phyloP scores from a whole-genome alignment of 2,888 invertebrate species.

The Melieria omissa region DNA sequence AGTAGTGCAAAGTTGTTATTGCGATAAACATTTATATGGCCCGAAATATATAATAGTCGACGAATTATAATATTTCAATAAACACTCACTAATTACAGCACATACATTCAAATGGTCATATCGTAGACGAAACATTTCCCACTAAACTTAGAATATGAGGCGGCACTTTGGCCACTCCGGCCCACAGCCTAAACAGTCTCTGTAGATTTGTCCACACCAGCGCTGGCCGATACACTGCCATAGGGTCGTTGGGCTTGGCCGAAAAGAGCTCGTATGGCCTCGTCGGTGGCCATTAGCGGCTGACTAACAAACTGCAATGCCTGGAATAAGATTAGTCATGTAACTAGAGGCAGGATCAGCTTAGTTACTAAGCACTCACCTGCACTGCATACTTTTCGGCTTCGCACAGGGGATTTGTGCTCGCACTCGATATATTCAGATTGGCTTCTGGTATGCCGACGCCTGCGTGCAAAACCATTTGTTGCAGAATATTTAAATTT shows the following conservation, averaged over 20 bases:
- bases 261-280: slow-evolving; percentile 64
- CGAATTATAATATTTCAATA: no score
- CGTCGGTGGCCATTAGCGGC: slow-evolving; percentile 64
- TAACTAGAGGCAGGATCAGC: background rate
- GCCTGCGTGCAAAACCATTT: slow-evolving; percentile 65
- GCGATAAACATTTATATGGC: no score
- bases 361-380: slow-evolving; percentile 43
- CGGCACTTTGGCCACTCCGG: no score
- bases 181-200: no score
- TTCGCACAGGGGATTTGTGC: slow-evolving; percentile 60
- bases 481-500: slow-evolving; percentile 65
- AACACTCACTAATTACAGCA: no score
- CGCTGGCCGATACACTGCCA: background rate
- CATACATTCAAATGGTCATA: no score
- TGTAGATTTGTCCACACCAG: background rate
- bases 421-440: slow-evolving; percentile 58
- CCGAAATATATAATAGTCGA: no score
- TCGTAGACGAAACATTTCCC: no score
- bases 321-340: slow-evolving; percentile 39
- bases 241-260: slow-evolving; percentile 60
- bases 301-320: slow-evolving; percentile 63
- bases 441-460: slow-evolving; percentile 64
- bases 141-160: no score
- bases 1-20: no score
- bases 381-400: slow-evolving; percentile 63